Evolutionary conservation across 2,797 vertebrate species (phyloP), one percentile per base, ranked within the genome.

Genomic region (Rhynchonycteris naso): DNA sequence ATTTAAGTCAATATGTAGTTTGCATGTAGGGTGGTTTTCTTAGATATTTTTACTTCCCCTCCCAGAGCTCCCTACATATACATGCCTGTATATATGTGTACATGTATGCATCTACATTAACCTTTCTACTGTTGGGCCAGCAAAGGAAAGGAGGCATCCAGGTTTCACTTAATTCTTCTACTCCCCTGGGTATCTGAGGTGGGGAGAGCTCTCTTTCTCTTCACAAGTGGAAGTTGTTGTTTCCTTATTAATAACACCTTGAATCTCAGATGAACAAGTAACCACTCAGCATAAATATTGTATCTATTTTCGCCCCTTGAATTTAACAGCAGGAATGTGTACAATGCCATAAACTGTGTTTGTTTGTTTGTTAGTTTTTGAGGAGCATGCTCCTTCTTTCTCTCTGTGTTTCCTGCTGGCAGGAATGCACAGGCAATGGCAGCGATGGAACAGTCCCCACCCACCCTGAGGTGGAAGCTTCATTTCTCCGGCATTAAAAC

Each of bases 91-190:
- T 14, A 7, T 50, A 30, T 43, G 30, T 91, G 63, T 54, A 85
- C 88, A 91, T 35, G 1, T 68, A 22, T 35, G 0, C 43, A 78
- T 35, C 16, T 38, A 7, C 10, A 50, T 66, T 16, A 68, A 65
- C 4, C 33, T 30, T 50, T 63, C 65, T 54, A 18, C 4, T n/a
- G 12, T 22, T n/a, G n/a, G 7, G 12, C 21, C 33, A 69, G 65
- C 1, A 33, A 56, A 75, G 81, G 5, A 56, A 61, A 56, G 58
- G 74, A 76, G 72, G 33, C 3, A 24, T 50, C 0, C 12, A 79
- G 21, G 9, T 89, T 89, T 74, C 18, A 47, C 84, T 75, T 69
- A 2, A 66, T 92, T 83, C 8, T 92, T 79, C 38, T 58, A n/a
- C 14, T 92, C 28, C 18, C 0, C 4, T 63, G 5, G 8, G 24